Percentiles rank a stretch among this genome's conserved stretches.
Evolutionary conservation across 2,113 vertebrate genomes (phyloP).

Genomic region (Corythoichthys intestinalis): DNA sequence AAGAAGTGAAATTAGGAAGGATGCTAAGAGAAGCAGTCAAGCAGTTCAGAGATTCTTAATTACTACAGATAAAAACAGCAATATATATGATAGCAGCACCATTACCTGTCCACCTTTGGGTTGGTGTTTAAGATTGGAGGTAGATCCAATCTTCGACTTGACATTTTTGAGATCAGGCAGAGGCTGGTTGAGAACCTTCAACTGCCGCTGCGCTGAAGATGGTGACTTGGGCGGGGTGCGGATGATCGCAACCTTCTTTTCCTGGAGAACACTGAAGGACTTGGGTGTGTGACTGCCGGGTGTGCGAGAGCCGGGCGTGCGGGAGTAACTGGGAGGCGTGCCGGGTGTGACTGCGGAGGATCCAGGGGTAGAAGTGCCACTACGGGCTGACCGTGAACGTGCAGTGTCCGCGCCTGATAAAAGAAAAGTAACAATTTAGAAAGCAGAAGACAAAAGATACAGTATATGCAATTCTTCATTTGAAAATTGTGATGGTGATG

Average conservation of each 20-base stretch:
- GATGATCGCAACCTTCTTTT: conserved; percentile 94
- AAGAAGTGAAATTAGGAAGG: neutral
- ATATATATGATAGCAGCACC: conserved; percentile 1
- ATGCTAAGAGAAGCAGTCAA: neutral
- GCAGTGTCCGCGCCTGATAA: conserved; percentile 81
- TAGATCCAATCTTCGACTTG: conserved; percentile 93
- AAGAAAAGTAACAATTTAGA: neutral
- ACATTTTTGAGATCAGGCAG: conserved; percentile 92
- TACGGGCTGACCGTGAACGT: conserved; percentile 85
- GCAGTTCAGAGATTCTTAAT: neutral
- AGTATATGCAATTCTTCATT: neutral
- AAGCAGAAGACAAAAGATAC: conserved; percentile 5
- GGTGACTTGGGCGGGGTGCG: conserved; percentile 94
- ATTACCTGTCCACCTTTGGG: conserved; percentile 93
- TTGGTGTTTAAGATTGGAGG: conserved; percentile 88
- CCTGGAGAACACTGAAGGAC: conserved; percentile 86
- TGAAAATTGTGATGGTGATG: conserved; percentile 9
- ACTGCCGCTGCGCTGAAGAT: conserved; percentile 84
- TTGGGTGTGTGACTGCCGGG: conserved; percentile 91
- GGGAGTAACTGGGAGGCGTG: conserved; percentile 88
- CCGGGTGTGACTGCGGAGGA: conserved; percentile 90
- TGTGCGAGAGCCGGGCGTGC: conserved; percentile 89
- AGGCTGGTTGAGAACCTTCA: conserved; percentile 88
- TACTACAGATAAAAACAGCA: neutral
- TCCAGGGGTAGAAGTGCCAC: conserved; percentile 88